Percentiles rank a stretch among this genome's conserved stretches.
These are phyloP conservation scores for Uria lomvia DNA, from an alignment of 2,113 vertebrate species.

Conservation along the genomic window DNA sequence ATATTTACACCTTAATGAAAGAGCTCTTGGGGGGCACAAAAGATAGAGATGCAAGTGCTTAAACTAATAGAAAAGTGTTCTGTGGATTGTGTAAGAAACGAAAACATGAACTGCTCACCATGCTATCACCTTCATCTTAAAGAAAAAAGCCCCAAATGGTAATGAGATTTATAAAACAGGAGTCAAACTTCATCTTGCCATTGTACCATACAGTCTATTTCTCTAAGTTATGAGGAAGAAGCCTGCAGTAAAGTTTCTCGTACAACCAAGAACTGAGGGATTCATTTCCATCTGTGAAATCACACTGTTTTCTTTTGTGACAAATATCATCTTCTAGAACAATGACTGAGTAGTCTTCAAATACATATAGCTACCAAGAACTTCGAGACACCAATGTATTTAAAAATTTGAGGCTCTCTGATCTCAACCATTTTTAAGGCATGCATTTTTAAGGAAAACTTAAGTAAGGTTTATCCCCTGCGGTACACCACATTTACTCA, in stretches of 20 bases:
- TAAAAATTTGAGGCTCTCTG: background rate
- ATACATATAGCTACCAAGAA: background rate
- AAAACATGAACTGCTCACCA: conserved; percentile 55
- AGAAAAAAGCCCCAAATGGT: background rate
- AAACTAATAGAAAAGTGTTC: conserved; percentile 56
- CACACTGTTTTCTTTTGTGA: background rate
- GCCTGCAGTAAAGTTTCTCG: background rate
- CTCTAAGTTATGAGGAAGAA: background rate
- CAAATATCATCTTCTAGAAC: background rate
- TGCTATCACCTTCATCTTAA: conserved; percentile 23
- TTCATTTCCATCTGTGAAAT: background rate
- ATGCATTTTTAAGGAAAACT: background rate
- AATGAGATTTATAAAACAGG: background rate
- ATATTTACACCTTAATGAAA: conserved; percentile 64
- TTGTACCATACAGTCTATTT: background rate
- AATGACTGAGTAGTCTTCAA: background rate
- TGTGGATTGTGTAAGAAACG: background rate
- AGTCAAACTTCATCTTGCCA: background rate
- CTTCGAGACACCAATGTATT: background rate
- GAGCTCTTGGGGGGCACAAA: conserved; percentile 33
- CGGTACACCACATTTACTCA: background rate
- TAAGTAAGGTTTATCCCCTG: background rate
- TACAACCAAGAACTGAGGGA: background rate
- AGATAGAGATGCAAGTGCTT: conserved; percentile 12
- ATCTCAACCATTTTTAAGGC: background rate